A percentile compares a stretch with the other conserved stretches of the same genome.
Conservation (phyloP, 2,888 invertebrate genomes). For the Trypoxylon attenuatum region DNA sequence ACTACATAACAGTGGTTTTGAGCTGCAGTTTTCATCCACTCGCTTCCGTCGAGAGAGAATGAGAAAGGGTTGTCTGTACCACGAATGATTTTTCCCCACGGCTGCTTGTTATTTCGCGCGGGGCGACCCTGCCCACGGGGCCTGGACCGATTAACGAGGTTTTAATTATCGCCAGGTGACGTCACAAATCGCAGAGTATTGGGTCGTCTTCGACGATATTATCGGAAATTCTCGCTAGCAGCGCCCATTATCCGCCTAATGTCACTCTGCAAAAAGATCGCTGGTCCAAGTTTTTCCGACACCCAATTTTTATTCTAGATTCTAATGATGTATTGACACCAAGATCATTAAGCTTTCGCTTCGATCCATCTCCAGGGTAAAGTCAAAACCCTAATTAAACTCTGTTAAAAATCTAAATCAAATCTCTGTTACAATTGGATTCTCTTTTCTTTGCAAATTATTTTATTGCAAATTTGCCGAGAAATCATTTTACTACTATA, state of each 20-base stretch:
- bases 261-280: constrained; percentile 2
- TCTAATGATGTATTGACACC: no score
- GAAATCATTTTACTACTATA: no score
- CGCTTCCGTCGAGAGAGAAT: not conserved
- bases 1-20: not conserved
- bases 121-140: not conserved
- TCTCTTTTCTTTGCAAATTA: no score
- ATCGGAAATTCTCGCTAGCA: constrained; percentile 38
- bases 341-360: no score
- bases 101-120: not conserved
- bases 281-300: not conserved
- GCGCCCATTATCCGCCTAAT: constrained; percentile 33
- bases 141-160: constrained; percentile 57
- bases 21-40: not conserved
- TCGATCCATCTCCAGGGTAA: no score
- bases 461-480: constrained; percentile 22
- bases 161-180: constrained; percentile 59
- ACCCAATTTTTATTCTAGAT: no score
- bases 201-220: constrained; percentile 26
- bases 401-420: no score
- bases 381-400: no score
- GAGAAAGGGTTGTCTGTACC: no score
- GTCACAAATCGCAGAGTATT: constrained; percentile 49
- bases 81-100: not conserved
- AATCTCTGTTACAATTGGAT: no score